Evolutionary conservation across 2,113 vertebrate species (phyloP).

Genomic region (Chaenogobius annularis): DNA sequence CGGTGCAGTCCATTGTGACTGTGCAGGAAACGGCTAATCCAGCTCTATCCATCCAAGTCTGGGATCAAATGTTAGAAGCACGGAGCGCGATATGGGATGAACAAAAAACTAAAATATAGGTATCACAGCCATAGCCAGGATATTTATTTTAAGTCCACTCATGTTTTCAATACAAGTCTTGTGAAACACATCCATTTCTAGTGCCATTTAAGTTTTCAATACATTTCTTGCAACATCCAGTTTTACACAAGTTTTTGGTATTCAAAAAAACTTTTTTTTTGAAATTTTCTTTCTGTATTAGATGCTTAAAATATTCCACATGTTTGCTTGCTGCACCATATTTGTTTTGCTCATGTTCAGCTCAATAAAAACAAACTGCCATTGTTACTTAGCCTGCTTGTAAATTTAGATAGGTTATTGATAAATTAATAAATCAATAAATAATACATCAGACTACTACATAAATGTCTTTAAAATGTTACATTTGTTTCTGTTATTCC

Average conservation of each 20-base stretch:
- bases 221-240: not conserved
- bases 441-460: not conserved
- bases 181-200: not conserved
- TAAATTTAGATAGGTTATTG: too few relatives aligned
- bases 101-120: not conserved
- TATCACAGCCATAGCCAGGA: not conserved
- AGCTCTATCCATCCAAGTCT: constrained; percentile 48
- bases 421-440: not conserved
- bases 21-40: constrained; percentile 72
- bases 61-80: constrained; percentile 18
- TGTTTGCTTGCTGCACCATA: too few relatives aligned
- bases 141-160: not conserved
- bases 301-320: too few relatives aligned
- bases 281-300: not conserved
- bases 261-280: not conserved
- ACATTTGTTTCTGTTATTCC: constrained; percentile 15
- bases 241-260: not conserved
- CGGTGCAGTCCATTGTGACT: constrained; percentile 58
- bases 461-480: not conserved
- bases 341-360: too few relatives aligned
- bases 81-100: not conserved
- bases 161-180: too few relatives aligned
- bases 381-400: too few relatives aligned
- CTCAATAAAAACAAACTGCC: too few relatives aligned
- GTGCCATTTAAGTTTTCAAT: not conserved